Conservation (phyloP, 1,140 invertebrate genomes). For the Choristoneura fumiferana region DNA sequence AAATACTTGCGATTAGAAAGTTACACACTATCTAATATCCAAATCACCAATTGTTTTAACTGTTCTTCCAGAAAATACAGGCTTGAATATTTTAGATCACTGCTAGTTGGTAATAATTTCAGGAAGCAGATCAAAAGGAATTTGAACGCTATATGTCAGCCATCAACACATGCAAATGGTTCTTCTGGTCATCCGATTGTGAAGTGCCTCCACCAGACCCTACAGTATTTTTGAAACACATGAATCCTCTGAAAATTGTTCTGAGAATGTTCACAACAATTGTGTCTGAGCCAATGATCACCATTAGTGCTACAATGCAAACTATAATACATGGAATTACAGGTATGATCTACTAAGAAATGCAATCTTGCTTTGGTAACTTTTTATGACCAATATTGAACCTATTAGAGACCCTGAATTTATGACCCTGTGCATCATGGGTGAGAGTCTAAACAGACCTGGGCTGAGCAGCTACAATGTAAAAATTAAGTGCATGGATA, state of each 20-base stretch:
- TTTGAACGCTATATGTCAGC: conserved; percentile 54
- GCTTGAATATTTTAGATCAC: too few relatives aligned
- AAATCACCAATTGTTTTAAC: too few relatives aligned
- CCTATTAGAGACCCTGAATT: too few relatives aligned
- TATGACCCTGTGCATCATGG: too few relatives aligned
- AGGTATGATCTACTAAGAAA: conserved; percentile 49
- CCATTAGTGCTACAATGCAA: conserved; percentile 47
- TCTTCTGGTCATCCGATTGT: conserved; percentile 58
- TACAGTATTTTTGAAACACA: conserved; percentile 62
- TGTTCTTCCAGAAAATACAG: too few relatives aligned
- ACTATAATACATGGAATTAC: conserved; percentile 54
- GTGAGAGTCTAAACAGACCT: too few relatives aligned
- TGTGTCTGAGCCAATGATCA: conserved; percentile 59
- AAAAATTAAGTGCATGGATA: too few relatives aligned
- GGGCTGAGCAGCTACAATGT: too few relatives aligned
- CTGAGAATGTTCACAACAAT: conserved; percentile 61
- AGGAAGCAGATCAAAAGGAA: conserved; percentile 69
- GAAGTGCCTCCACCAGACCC: conserved; percentile 57
- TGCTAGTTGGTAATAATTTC: conserved; percentile 28
- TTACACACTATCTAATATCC: too few relatives aligned
- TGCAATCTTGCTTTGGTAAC: too few relatives aligned
- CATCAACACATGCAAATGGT: conserved; percentile 63
- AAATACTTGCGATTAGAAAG: too few relatives aligned
- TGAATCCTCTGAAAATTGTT: conserved; percentile 67
- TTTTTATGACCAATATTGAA: too few relatives aligned